Evolutionary conservation across 1,140 invertebrate genomes (phyloP).

Genomic region (Apis florea): DNA sequence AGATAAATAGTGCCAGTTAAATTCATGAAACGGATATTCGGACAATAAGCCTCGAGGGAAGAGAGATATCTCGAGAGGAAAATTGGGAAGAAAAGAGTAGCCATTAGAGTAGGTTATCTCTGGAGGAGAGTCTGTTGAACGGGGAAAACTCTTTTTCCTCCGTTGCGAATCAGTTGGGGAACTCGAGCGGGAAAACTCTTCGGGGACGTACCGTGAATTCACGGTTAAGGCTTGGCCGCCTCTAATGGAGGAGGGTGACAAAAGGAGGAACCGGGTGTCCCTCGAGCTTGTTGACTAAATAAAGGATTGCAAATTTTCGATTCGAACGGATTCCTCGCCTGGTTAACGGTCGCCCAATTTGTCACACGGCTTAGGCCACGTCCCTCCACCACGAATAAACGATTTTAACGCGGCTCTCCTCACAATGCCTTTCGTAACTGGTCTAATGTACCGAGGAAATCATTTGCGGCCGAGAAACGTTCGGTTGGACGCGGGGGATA

Average conservation of each 20-base stretch:
- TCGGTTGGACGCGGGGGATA: not conserved
- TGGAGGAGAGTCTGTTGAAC: too few relatives aligned
- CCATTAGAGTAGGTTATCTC: not conserved
- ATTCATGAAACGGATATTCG: too few relatives aligned
- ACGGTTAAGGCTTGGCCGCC: not conserved
- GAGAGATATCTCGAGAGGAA: not conserved
- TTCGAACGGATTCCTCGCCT: conserved; percentile 46
- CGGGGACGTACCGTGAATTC: conserved; percentile 28
- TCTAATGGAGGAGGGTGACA: conserved; percentile 44
- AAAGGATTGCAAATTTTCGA: conserved; percentile 68
- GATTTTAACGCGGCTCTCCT: conserved; percentile 14
- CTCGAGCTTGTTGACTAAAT: conserved; percentile 72
- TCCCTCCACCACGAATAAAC: not conserved
- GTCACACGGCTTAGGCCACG: conserved; percentile 55
- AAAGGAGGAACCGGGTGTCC: conserved; percentile 53
- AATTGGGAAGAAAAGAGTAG: too few relatives aligned
- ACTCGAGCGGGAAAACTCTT: conserved; percentile 58
- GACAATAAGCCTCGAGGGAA: too few relatives aligned
- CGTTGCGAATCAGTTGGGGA: conserved; percentile 56
- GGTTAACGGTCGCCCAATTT: conserved; percentile 56
- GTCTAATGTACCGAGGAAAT: conserved; percentile 16
- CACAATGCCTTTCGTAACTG: conserved; percentile 9
- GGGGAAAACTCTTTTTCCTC: not conserved
- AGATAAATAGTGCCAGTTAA: too few relatives aligned
- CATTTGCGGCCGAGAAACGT: not conserved